These are phyloP conservation scores for Rhadinocentrus ornatus DNA, from an alignment of 2,797 vertebrate species.

Conservation along the genomic window DNA sequence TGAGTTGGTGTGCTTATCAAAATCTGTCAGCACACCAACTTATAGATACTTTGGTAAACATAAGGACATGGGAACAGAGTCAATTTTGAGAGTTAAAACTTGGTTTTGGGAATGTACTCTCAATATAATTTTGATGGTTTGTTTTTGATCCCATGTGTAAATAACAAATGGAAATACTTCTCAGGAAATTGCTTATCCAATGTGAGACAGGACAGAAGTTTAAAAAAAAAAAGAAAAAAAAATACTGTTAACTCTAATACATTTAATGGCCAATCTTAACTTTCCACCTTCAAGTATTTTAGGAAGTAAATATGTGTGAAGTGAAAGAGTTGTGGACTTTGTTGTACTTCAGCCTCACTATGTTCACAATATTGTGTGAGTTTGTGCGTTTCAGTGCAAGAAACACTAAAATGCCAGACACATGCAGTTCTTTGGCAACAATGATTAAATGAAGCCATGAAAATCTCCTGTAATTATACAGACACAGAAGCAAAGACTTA, in stretches of 20 bases:
- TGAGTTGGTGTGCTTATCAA: too few species aligned
- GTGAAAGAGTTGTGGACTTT: too few species aligned
- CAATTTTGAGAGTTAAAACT: too few species aligned
- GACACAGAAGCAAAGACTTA: constrained; percentile 39
- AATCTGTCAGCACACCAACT: too few species aligned
- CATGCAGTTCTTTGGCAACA: constrained; percentile 48
- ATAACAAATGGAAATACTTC: not conserved
- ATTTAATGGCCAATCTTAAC: not conserved
- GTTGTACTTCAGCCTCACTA: too few species aligned
- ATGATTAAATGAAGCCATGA: constrained; percentile 57
- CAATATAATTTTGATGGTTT: not conserved
- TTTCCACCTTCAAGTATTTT: too few species aligned
- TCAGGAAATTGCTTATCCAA: not conserved
- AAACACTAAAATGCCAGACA: constrained; percentile 47
- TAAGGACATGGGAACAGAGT: too few species aligned
- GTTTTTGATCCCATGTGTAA: not conserved
- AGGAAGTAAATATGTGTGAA: too few species aligned
- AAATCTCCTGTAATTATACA: constrained; percentile 70
- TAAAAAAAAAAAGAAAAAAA: not conserved
- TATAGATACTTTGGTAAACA: too few species aligned
- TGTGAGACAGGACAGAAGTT: not conserved
- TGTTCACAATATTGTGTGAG: not conserved
- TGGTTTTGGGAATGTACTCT: too few species aligned
- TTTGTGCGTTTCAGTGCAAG: constrained; percentile 16
- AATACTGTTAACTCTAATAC: not conserved